Percentiles rank a stretch among this genome's conserved stretches.
These are phyloP conservation scores for Chiroxiphia lanceolata DNA, from an alignment of 2,797 vertebrate genomes.

Conservation along the genomic window DNA sequence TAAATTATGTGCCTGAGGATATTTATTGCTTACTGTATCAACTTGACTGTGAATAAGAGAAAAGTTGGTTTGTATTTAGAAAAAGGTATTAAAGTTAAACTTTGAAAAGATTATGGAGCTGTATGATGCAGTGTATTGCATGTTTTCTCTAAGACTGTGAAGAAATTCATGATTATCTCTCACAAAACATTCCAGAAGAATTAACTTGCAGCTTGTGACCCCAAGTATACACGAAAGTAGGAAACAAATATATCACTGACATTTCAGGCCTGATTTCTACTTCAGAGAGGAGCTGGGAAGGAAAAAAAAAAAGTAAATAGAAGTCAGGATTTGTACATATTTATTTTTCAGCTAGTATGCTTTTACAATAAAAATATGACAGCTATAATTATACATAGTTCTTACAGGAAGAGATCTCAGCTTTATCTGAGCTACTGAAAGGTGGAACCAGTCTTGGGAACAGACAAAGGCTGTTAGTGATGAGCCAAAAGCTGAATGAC, in stretches of 20 bases:
- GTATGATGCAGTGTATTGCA: neutral
- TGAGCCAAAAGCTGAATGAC: neutral
- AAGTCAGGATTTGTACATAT: neutral
- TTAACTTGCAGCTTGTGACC: neutral
- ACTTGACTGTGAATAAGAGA: neutral
- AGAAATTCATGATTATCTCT: neutral
- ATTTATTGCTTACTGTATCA: constrained; percentile 33
- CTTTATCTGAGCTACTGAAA: neutral
- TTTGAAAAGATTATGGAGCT: constrained; percentile 13
- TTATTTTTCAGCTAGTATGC: neutral
- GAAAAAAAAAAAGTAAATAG: neutral
- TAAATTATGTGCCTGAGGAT: neutral
- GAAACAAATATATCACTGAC: constrained; percentile 14
- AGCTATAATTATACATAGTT: neutral
- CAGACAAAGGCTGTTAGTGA: neutral
- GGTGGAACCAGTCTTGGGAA: neutral
- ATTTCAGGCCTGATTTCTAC: neutral
- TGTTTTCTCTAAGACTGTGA: neutral
- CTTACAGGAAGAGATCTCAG: neutral
- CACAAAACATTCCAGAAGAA: neutral
- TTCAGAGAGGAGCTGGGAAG: neutral
- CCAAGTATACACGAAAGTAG: neutral
- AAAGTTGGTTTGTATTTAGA: neutral
- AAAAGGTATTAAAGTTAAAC: constrained; percentile 8
- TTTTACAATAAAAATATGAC: neutral